These are phyloP conservation scores for Paracanthobrama guichenoti DNA, from an alignment of 2,113 vertebrate genomes.

Conservation along the genomic window DNA sequence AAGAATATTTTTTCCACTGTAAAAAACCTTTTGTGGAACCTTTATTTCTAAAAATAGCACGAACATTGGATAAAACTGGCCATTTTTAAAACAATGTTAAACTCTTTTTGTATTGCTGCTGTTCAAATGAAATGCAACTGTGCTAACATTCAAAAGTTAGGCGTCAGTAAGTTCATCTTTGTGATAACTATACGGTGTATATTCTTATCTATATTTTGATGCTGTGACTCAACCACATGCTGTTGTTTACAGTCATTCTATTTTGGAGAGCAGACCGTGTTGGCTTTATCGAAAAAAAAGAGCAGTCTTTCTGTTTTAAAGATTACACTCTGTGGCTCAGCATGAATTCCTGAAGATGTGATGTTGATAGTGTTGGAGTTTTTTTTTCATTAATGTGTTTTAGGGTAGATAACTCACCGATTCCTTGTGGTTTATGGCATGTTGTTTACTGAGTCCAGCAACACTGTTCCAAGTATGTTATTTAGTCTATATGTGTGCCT, in stretches of 20 bases:
- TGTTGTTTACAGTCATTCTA: conserved; percentile 58
- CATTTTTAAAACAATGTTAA: not conserved
- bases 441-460: conserved; percentile 42
- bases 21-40: too few species aligned
- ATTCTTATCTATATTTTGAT: conserved; percentile 67
- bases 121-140: too few species aligned
- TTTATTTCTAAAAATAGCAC: not conserved
- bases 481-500: conserved; percentile 20
- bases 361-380: conserved; percentile 7
- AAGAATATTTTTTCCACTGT: too few species aligned
- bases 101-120: not conserved
- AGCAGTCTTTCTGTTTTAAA: not conserved
- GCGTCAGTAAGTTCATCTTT: conserved; percentile 49
- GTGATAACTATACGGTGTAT: conserved; percentile 39
- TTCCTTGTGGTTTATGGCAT: conserved; percentile 37
- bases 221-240: conserved; percentile 44
- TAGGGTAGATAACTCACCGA: conserved; percentile 3
- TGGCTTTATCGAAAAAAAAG: conserved; percentile 20
- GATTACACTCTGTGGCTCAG: not conserved
- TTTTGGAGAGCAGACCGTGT: conserved; percentile 53
- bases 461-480: conserved; percentile 44
- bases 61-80: not conserved
- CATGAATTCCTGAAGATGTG: conserved; percentile 17
- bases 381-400: conserved; percentile 2
- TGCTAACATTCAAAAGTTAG: too few species aligned